phyloP scores from a whole-genome alignment of 64 coral and sea anemone genomes.

The Montipora cactus region DNA sequence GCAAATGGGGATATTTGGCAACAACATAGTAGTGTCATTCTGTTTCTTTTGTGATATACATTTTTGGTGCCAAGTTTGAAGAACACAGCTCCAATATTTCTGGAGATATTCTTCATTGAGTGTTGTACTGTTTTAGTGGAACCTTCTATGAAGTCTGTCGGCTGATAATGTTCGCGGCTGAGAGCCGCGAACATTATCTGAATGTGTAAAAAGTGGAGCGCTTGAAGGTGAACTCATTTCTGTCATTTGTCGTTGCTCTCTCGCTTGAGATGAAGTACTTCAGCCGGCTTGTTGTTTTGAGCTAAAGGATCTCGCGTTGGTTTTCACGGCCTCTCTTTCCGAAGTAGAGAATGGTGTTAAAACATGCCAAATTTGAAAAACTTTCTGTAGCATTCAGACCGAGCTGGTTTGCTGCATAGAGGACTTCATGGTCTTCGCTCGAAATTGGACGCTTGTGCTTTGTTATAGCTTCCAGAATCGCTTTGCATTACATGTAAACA shows the following conservation, averaged over 20 bases:
- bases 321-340: slow-evolving; percentile 54
- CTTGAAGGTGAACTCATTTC: slow-evolving; percentile 15
- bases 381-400: slow-evolving; percentile 20
- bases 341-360: slow-evolving; percentile 42
- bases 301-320: slow-evolving; percentile 51
- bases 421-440: slow-evolving; percentile 17
- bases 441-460: slow-evolving; percentile 40
- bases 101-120: too few species aligned
- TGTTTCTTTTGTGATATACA: too few species aligned
- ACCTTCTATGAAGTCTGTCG: too few species aligned
- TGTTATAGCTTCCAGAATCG: neutral
- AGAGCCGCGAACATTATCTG: too few species aligned
- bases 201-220: too few species aligned
- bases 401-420: slow-evolving; percentile 27
- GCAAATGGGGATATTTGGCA: too few species aligned
- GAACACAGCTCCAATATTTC: too few species aligned
- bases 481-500: too few species aligned
- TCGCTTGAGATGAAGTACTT: slow-evolving; percentile 6
- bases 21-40: too few species aligned
- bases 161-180: too few species aligned
- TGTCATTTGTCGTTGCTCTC: slow-evolving; percentile 62
- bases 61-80: too few species aligned
- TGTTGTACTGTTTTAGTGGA: too few species aligned
- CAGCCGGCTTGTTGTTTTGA: slow-evolving; percentile 43
- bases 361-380: slow-evolving; percentile 30